phyloP scores from a whole-genome alignment of 2,888 invertebrate species.

The Hesperia comma region DNA sequence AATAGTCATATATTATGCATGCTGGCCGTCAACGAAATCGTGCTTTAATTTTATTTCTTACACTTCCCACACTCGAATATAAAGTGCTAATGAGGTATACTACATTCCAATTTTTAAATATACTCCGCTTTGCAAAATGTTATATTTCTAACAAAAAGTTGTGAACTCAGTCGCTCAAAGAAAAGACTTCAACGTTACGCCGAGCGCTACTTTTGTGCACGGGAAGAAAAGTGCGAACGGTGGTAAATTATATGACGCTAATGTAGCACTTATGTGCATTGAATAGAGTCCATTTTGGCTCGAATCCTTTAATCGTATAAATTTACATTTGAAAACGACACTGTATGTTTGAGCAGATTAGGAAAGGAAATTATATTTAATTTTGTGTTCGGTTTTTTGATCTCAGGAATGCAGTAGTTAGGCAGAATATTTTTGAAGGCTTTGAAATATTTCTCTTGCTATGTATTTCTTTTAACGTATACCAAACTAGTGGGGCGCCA shows the following conservation, averaged over 20 bases:
- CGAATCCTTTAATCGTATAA: neutral
- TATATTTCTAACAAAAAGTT: slow-evolving; percentile 20
- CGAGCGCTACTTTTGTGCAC: slow-evolving; percentile 24
- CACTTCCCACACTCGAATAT: slow-evolving; percentile 19
- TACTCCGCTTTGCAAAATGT: slow-evolving; percentile 33
- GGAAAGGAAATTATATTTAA: slow-evolving; percentile 10
- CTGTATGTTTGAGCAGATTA: slow-evolving; percentile 28
- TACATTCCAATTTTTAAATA: slow-evolving; percentile 27
- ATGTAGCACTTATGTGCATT: neutral
- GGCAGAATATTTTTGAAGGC: neutral
- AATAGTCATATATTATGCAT: slow-evolving; percentile 28
- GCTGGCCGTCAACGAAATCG: slow-evolving; percentile 13
- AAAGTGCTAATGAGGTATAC: slow-evolving; percentile 26
- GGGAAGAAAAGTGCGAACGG: slow-evolving; percentile 7
- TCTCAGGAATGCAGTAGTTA: neutral
- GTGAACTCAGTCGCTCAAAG: slow-evolving; percentile 39
- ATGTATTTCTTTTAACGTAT: too few relatives aligned
- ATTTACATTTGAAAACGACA: slow-evolving; percentile 18
- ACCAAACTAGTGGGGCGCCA: too few relatives aligned
- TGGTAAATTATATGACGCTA: neutral
- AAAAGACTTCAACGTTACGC: slow-evolving; percentile 60
- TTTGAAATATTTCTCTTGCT: too few relatives aligned
- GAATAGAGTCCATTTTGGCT: neutral
- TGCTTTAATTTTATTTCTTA: slow-evolving; percentile 25
- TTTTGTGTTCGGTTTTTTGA: slow-evolving; percentile 2